phyloP scores from a whole-genome alignment of 2,797 vertebrate species.

The Phrynocephalus guinanensis region DNA sequence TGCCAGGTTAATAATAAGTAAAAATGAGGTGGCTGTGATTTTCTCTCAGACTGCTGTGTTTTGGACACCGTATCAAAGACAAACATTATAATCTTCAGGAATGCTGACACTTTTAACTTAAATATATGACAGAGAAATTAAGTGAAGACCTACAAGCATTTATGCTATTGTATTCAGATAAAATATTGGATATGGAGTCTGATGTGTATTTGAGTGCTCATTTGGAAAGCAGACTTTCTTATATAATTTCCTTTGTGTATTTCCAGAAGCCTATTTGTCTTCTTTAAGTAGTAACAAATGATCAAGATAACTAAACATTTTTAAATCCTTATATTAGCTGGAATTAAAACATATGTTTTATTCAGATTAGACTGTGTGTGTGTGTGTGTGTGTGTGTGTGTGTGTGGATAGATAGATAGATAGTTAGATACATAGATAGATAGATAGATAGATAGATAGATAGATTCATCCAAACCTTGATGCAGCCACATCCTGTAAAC shows the following conservation, averaged over 20 bases:
- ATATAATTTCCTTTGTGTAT: background rate
- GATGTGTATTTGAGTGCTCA: background rate
- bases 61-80: slow-evolving; percentile 35
- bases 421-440: too few relatives aligned
- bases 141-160: background rate
- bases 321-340: slow-evolving; percentile 2
- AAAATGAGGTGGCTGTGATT: slow-evolving; percentile 20
- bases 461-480: background rate
- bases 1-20: slow-evolving; percentile 39
- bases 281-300: slow-evolving; percentile 5
- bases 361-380: background rate
- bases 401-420: too few relatives aligned
- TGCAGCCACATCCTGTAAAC: background rate
- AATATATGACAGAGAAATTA: background rate
- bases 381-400: too few relatives aligned
- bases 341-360: background rate
- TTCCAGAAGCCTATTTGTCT: background rate
- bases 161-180: background rate
- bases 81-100: slow-evolving; percentile 37
- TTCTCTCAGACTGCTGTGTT: slow-evolving; percentile 44
- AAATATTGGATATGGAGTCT: slow-evolving; percentile 1
- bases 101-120: slow-evolving; percentile 50
- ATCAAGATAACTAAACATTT: background rate
- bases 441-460: too few relatives aligned
- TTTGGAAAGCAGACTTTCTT: background rate